A percentile compares a stretch with the other conserved stretches of the same genome.
phyloP scores from a whole-genome alignment of 2,797 vertebrate genomes.

The Scleropages formosus region DNA sequence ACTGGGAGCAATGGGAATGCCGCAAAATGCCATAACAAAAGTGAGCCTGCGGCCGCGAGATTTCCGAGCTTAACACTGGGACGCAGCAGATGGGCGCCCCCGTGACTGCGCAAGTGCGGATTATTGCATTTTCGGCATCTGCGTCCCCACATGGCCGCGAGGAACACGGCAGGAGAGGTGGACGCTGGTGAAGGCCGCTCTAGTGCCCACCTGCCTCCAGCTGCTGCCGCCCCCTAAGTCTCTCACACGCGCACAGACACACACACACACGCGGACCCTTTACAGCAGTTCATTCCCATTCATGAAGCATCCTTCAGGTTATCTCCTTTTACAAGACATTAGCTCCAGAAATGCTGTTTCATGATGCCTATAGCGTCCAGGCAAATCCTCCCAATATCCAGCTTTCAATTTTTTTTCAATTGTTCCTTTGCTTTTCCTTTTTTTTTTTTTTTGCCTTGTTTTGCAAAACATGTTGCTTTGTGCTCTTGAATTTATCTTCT shows the following conservation, averaged over 20 bases:
- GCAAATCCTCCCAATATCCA: neutral
- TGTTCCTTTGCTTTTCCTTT: neutral
- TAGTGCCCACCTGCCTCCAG: conserved; percentile 56
- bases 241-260: conserved; percentile 4
- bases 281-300: no score
- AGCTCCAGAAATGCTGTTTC: conserved; percentile 27
- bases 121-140: conserved; percentile 94
- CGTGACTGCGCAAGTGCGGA: conserved; percentile 84
- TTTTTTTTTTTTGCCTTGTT: neutral
- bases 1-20: neutral
- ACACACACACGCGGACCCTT: no score
- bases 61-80: conserved; percentile 76
- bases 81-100: conserved; percentile 90
- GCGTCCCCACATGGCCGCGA: conserved; percentile 89
- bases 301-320: no score
- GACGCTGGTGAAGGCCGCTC: conserved; percentile 38
- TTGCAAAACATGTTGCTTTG: conserved; percentile 2
- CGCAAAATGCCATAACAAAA: conserved; percentile 3
- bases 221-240: conserved; percentile 56
- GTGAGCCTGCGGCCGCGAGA: conserved; percentile 66
- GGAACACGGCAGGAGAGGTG: conserved; percentile 75
- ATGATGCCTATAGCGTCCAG: neutral
- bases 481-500: neutral
- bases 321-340: neutral
- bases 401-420: neutral